These are phyloP conservation scores for Arrhamphus sclerolepis DNA, from an alignment of 2,797 vertebrate species.

Conservation along the genomic window DNA sequence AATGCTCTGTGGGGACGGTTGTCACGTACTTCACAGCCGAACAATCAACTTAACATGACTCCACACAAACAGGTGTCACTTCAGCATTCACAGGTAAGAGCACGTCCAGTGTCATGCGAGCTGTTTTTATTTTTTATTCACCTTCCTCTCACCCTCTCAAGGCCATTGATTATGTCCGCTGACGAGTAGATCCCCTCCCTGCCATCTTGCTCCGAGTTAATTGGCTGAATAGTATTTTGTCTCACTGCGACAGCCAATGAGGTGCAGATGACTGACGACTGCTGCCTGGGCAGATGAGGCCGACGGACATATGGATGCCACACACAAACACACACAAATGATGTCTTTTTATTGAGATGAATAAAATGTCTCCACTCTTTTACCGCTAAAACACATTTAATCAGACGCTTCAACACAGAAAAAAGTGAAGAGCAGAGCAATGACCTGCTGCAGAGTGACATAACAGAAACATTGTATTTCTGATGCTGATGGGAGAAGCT, in stretches of 20 bases:
- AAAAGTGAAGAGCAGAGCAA: constrained; percentile 11
- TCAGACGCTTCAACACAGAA: no score
- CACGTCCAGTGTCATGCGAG: neutral
- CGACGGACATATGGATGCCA: constrained; percentile 35
- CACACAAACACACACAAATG: neutral
- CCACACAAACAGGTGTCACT: neutral
- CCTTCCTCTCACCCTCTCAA: neutral
- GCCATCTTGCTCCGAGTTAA: constrained; percentile 35
- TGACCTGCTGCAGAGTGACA: constrained; percentile 31
- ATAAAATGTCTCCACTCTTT: neutral
- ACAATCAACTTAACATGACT: constrained; percentile 4
- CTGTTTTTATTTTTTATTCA: constrained; percentile 1
- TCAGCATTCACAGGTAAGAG: neutral
- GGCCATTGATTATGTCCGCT: constrained; percentile 19
- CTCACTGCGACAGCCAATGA: constrained; percentile 41
- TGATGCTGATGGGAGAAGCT: constrained; percentile 30
- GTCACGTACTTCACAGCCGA: neutral
- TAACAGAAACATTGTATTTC: constrained; percentile 15
- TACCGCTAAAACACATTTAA: neutral
- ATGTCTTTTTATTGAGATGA: neutral
- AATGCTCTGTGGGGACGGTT: no score
- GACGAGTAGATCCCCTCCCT: constrained; percentile 31
- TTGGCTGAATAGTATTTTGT: constrained; percentile 52
- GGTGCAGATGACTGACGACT: constrained; percentile 40
- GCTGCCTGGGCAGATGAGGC: constrained; percentile 27